phyloP scores from a whole-genome alignment of 2,113 vertebrate species.

The Gila orcuttii region DNA sequence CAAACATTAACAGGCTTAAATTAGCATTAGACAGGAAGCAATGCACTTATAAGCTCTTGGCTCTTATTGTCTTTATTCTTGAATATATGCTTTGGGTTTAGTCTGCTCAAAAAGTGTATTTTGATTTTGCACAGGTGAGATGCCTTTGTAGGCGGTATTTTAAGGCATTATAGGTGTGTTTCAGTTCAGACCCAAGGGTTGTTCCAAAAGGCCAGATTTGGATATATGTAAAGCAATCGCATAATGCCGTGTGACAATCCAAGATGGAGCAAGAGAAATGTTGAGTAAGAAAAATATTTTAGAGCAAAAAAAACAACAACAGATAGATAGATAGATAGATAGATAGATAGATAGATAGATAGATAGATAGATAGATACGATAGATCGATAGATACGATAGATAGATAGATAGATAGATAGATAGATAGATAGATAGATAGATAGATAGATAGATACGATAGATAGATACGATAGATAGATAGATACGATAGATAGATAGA shows the following conservation, averaged over 20 bases:
- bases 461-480: too few relatives aligned
- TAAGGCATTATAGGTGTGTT: neutral
- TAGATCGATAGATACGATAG: too few relatives aligned
- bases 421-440: too few relatives aligned
- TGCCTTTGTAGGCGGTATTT: neutral
- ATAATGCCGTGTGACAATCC: too few relatives aligned
- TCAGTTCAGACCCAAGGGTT: neutral
- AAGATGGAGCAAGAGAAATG: neutral
- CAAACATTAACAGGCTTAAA: conserved; percentile 14
- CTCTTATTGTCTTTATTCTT: neutral
- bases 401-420: too few relatives aligned
- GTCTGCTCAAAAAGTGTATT: neutral
- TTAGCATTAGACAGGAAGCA: neutral
- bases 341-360: too few relatives aligned
- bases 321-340: too few relatives aligned
- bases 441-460: too few relatives aligned
- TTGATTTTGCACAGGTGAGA: neutral
- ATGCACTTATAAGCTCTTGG: neutral
- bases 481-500: too few relatives aligned
- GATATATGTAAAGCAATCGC: neutral
- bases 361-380: too few relatives aligned
- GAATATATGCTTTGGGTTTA: neutral
- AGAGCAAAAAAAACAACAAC: too few relatives aligned
- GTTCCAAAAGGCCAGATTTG: neutral
- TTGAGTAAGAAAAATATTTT: too few relatives aligned